These are phyloP conservation scores for Menidia menidia DNA, from an alignment of 2,797 vertebrate genomes.

Conservation along the genomic window DNA sequence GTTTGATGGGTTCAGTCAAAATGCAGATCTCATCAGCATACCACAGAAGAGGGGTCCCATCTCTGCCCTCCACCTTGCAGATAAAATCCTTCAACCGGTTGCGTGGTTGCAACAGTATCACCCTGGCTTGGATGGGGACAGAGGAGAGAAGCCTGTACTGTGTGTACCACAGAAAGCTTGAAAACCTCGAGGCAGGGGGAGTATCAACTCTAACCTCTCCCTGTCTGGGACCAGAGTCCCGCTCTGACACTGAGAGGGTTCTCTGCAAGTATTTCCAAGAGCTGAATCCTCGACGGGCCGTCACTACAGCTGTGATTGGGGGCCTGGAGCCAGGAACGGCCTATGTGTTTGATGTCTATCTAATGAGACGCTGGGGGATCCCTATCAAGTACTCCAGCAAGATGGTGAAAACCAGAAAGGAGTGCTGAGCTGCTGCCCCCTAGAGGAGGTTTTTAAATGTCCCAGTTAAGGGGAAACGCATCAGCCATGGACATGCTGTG, in stretches of 20 bases:
- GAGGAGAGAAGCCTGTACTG: conserved; percentile 91
- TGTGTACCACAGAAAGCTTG: conserved; percentile 84
- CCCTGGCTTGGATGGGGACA: conserved; percentile 92
- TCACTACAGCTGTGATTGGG: conserved; percentile 89
- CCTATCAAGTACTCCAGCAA: conserved; percentile 91
- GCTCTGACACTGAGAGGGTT: conserved; percentile 87
- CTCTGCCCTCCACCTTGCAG: conserved; percentile 88
- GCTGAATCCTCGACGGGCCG: conserved; percentile 86
- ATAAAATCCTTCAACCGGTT: conserved; percentile 92
- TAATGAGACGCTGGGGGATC: conserved; percentile 90
- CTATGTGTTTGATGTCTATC: conserved; percentile 92
- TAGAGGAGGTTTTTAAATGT: conserved; percentile 62
- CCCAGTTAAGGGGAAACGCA: conserved; percentile 49
- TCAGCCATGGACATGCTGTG: conserved; percentile 65
- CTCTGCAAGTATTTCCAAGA: conserved; percentile 93
- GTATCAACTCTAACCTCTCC: conserved; percentile 61
- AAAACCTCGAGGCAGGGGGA: conserved; percentile 60
- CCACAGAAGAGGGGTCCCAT: conserved; percentile 85
- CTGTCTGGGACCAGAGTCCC: conserved; percentile 88
- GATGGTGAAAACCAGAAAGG: conserved; percentile 89
- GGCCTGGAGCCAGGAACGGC: conserved; percentile 84
- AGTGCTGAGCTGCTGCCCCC: conserved; percentile 84
- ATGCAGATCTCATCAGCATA: conserved; percentile 87
- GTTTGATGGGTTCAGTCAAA: conserved; percentile 82
- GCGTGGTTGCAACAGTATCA: conserved; percentile 88